Evolutionary conservation across 2,888 invertebrate genomes (phyloP).

Genomic region (Apamea anceps): DNA sequence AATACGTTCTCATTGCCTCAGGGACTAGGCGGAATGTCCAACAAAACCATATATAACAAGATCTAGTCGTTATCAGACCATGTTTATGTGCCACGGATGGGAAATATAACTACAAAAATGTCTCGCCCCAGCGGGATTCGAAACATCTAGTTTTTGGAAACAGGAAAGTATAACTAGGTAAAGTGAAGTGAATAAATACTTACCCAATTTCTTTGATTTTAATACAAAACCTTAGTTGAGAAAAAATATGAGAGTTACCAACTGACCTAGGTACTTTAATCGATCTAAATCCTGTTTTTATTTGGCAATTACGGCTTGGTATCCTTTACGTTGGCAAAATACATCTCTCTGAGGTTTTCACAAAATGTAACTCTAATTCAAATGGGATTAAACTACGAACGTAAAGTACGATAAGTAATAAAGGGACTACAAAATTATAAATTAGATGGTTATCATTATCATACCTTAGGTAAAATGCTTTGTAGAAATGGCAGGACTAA

Average conservation of each 20-base stretch:
- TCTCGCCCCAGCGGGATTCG: no score
- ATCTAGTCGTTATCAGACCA: constrained; percentile 37
- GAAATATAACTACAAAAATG: constrained; percentile 42
- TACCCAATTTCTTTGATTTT: no score
- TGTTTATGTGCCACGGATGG: constrained; percentile 38
- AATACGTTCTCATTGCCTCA: constrained; percentile 58
- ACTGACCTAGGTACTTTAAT: neutral
- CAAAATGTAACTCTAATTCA: constrained; percentile 7
- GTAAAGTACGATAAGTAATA: constrained; percentile 8
- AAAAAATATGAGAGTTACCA: neutral
- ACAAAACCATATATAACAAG: constrained; percentile 43
- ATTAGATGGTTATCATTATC: neutral
- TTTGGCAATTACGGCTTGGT: neutral
- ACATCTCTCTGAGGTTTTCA: neutral
- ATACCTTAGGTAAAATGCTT: neutral
- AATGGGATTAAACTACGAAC: neutral
- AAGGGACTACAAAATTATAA: neutral
- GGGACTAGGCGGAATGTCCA: constrained; percentile 46
- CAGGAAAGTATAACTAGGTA: no score
- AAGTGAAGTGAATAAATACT: no score
- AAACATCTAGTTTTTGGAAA: no score
- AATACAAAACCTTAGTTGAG: no score
- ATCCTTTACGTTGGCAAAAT: neutral
- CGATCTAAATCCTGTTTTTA: neutral
- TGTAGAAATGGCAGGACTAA: neutral